Base-by-base conservation (phyloP, 2,888 invertebrate species). In the Drosophila meridionalis region DNA sequence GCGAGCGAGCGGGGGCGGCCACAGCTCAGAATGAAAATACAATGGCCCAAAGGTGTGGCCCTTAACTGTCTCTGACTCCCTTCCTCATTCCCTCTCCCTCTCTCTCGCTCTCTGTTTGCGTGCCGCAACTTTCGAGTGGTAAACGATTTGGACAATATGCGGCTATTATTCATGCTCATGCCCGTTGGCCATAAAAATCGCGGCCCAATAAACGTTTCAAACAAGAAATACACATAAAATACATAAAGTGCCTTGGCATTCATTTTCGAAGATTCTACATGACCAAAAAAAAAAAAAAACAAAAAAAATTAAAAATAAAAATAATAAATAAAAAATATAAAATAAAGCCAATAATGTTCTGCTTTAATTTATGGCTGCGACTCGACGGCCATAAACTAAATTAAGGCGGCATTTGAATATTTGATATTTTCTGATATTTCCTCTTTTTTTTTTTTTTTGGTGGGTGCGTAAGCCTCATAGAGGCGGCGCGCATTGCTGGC, bases 111-210 rank as follows among this genome's bases (percentile, higher is more conserved):
- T 47, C 11, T 38, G 69, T 52, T 80, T 82, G 82, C 82, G 79
- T 84, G 85, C 57, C 67, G 26, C 67, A 47, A 62, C 53, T 78
- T 78, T 69, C 52, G 47, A 64, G 72, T 65, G 79, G 80, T 73
- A 80, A 80, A 68, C 72, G 71, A 56, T 82, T 79, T 76, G 87
- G 82, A 87, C 83, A 83, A 84, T 87, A 84, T 72, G 73, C 64
- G 69, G 80, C 80, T 82, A 87, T 83, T 83, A 84, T 83, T 83
- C 80, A 83, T 65, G 69, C 71, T 65, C 56, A 65, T 62, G 63
- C 82, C 84, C 73, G 47, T 42, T 64, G 73, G 81, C 78, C 79
- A 79, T 80, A 77, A 87, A 73, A 73, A 48, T 52, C 60, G 68
- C 50, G 67, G 57, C 73, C 76, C 80, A 86, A 73, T 65, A 75